These are phyloP conservation scores for Galaxias olidus DNA, from an alignment of 2,797 vertebrate genomes.

Conservation along the genomic window DNA sequence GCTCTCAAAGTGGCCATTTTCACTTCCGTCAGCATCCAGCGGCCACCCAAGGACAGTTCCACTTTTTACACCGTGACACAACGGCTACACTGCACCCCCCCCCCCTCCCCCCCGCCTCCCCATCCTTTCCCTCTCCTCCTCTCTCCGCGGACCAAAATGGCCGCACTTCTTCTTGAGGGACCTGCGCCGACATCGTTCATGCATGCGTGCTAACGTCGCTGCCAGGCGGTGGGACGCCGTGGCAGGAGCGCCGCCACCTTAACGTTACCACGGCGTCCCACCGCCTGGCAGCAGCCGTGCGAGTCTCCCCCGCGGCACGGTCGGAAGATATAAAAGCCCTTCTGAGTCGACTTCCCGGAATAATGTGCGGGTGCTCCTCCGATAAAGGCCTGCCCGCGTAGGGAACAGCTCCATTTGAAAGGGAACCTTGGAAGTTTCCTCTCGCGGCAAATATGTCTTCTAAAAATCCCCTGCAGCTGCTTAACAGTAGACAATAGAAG, in stretches of 20 bases:
- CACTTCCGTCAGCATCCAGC: slow-evolving; percentile 45
- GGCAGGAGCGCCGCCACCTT: no score
- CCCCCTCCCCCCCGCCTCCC: background rate
- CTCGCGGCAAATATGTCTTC: slow-evolving; percentile 27
- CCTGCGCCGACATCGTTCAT: no score
- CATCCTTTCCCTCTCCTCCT: background rate
- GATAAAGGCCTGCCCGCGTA: background rate
- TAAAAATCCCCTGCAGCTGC: slow-evolving; percentile 39
- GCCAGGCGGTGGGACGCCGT: no score
- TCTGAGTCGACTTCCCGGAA: no score
- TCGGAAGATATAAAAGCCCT: no score
- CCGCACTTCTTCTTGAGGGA: no score
- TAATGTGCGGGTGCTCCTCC: no score
- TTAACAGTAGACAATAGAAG: slow-evolving; percentile 22
- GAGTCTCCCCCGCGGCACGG: no score
- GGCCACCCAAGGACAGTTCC: slow-evolving; percentile 51
- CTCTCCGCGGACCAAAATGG: background rate
- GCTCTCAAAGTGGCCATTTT: slow-evolving; percentile 45
- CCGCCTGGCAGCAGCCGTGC: no score
- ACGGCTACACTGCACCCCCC: background rate
- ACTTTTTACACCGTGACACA: background rate
- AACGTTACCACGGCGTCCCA: no score
- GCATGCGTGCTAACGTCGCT: no score
- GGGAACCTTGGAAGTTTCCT: slow-evolving; percentile 37
- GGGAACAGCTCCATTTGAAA: slow-evolving; percentile 42